A percentile compares a stretch with the other conserved stretches of the same genome.
Conservation (phyloP, 2,113 vertebrate genomes). For the Axis porcinus region DNA sequence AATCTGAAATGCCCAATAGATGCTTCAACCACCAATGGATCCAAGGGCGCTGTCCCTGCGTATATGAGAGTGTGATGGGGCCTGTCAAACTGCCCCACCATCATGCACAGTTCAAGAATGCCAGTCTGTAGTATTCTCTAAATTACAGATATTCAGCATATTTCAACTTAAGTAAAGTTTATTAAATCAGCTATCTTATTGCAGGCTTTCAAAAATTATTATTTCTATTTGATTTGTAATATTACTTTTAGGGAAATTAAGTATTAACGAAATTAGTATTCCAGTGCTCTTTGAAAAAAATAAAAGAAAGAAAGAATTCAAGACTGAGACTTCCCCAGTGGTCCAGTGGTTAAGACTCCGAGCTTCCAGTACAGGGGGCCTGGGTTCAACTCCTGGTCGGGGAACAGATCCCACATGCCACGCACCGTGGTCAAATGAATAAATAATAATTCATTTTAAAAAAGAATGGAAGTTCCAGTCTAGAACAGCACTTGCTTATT, state of each 20-base stretch:
- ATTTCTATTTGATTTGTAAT: neutral
- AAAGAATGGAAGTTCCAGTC: neutral
- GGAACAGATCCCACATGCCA: neutral
- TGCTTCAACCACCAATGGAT: too few relatives aligned
- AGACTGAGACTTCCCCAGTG: neutral
- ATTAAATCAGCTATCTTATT: neutral
- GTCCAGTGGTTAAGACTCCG: neutral
- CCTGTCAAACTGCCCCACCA: neutral
- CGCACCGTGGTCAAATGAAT: neutral
- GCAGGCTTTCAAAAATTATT: neutral
- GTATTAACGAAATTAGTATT: neutral
- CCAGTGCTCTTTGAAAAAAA: neutral
- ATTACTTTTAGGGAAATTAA: neutral
- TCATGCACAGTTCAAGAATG: neutral
- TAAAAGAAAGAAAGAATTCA: neutral
- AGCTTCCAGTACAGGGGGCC: neutral
- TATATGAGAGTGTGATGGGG: fast-evolving
- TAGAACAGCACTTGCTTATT: neutral
- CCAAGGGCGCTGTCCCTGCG: neutral
- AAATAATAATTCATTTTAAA: neutral
- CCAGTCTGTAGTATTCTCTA: neutral
- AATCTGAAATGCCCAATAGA: neutral
- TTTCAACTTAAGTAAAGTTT: neutral
- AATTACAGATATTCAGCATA: neutral
- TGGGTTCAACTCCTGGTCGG: neutral